Percentiles rank a stretch among this genome's conserved stretches.
These are phyloP conservation scores for Chaetophractus vellerosus DNA, from an alignment of 2,797 vertebrate species.

Conservation along the genomic window DNA sequence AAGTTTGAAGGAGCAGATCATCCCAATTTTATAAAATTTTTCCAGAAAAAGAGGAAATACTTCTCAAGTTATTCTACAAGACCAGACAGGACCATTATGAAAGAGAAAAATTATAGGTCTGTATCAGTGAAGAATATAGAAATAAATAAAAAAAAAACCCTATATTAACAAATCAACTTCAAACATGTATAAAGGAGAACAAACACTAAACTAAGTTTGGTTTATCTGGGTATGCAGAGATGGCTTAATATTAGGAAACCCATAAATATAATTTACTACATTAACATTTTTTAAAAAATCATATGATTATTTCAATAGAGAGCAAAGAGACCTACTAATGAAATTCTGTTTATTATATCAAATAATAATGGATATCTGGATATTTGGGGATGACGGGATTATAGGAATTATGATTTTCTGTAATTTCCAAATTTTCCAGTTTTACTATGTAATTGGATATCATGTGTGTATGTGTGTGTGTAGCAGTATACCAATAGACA, in stretches of 20 bases:
- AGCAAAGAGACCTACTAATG: constrained; percentile 27
- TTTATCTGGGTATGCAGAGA: neutral
- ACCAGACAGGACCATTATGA: constrained; percentile 1
- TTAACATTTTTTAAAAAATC: constrained; percentile 49
- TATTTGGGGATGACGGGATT: constrained; percentile 20
- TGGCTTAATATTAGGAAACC: constrained; percentile 53
- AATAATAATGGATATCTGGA: neutral
- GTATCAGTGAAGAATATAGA: constrained; percentile 35
- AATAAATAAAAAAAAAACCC: constrained; percentile 41
- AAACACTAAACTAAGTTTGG: constrained; percentile 3
- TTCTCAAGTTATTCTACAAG: neutral
- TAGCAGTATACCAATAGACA: neutral
- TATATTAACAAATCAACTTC: constrained; percentile 45
- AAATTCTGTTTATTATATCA: constrained; percentile 59
- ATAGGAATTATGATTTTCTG: neutral
- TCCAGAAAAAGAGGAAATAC: constrained; percentile 41
- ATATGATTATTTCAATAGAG: neutral
- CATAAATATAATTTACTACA: constrained; percentile 1
- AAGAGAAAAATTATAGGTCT: constrained; percentile 40
- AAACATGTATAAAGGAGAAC: constrained; percentile 23
- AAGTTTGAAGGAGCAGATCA: constrained; percentile 41
- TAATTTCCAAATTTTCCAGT: constrained; percentile 61
- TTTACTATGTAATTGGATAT: neutral
- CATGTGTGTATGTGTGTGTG: neutral
- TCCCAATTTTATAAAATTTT: constrained; percentile 34